These are phyloP conservation scores for Oenanthe oenanthe DNA, from an alignment of 2,113 vertebrate genomes.

Conservation along the genomic window DNA sequence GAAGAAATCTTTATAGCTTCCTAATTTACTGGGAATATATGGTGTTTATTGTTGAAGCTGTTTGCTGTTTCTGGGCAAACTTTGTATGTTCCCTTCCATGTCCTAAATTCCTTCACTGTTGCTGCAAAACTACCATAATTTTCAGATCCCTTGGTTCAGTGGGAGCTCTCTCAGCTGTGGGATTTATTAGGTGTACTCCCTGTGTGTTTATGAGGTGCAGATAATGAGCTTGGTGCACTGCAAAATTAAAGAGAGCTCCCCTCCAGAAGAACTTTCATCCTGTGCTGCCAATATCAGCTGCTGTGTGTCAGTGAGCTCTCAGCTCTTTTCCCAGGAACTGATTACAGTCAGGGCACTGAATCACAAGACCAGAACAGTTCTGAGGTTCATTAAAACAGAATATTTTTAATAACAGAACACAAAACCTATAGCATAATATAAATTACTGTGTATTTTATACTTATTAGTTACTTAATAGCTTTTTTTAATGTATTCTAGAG, in stretches of 20 bases:
- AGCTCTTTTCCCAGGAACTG: background rate
- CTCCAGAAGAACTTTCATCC: background rate
- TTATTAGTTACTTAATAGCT: background rate
- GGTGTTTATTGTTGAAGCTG: background rate
- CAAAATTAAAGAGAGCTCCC: background rate
- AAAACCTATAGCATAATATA: background rate
- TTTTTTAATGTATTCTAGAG: background rate
- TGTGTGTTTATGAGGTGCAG: conserved; percentile 16
- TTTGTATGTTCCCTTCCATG: background rate
- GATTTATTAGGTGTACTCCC: conserved; percentile 20
- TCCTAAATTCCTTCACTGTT: background rate
- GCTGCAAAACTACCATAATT: background rate
- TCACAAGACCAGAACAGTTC: background rate
- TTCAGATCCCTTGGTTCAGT: background rate
- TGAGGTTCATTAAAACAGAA: background rate
- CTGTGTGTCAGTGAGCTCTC: background rate
- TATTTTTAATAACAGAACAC: background rate
- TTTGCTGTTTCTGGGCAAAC: background rate
- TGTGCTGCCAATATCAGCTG: background rate
- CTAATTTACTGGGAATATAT: background rate
- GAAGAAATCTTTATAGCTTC: background rate
- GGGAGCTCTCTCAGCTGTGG: background rate
- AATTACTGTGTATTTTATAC: background rate
- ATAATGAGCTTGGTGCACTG: background rate
- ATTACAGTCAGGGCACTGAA: background rate